These are phyloP conservation scores for Dasyprocta punctata DNA, from an alignment of 2,113 vertebrate genomes.

Conservation along the genomic window DNA sequence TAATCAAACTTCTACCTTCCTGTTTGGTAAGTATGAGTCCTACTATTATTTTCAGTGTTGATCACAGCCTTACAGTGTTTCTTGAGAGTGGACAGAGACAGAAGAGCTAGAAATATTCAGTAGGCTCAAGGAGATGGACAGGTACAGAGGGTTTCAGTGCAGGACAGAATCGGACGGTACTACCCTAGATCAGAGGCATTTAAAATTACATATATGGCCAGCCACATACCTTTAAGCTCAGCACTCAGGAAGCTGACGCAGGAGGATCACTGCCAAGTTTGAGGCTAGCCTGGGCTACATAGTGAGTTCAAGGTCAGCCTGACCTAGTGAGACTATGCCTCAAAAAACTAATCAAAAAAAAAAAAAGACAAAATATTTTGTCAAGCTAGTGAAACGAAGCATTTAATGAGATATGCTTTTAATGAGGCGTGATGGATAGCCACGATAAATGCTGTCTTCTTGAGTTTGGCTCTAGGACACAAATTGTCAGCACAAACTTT, in stretches of 20 bases:
- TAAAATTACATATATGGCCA: neutral
- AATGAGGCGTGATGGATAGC: neutral
- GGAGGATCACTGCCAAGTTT: neutral
- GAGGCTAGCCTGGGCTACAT: neutral
- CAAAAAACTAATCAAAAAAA: neutral
- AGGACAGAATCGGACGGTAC: neutral
- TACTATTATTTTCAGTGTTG: conserved; percentile 1
- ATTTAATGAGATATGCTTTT: neutral
- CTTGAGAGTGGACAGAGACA: neutral
- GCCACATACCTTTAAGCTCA: neutral
- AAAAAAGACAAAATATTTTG: neutral
- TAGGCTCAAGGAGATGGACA: neutral
- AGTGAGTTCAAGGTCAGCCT: neutral
- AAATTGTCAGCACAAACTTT: neutral
- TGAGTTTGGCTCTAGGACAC: conserved; percentile 21
- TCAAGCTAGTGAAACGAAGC: conserved; percentile 4
- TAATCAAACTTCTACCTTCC: conserved; percentile 93
- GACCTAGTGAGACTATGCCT: neutral
- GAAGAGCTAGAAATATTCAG: neutral
- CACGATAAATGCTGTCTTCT: neutral
- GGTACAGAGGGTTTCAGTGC: neutral
- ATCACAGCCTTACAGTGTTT: neutral
- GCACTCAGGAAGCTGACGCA: neutral
- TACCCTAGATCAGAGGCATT: neutral
- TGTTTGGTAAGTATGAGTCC: conserved; percentile 90